These are phyloP conservation scores for Anneissia japonica DNA, from an alignment of 35 echinoderm and acorn worm genomes.

Conservation along the genomic window DNA sequence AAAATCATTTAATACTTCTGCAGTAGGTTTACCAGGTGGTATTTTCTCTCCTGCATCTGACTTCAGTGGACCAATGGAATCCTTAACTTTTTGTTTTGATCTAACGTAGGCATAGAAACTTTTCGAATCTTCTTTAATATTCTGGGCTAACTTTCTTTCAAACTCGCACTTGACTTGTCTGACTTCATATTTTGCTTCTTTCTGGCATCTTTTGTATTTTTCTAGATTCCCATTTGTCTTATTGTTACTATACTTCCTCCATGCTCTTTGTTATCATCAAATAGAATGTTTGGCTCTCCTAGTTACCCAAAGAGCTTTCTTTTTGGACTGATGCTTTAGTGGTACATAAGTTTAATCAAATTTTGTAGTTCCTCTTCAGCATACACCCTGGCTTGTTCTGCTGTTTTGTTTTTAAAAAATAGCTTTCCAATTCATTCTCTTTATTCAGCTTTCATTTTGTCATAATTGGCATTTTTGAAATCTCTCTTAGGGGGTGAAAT, in stretches of 20 bases:
- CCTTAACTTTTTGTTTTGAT: conserved; percentile 44
- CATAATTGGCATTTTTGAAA: conserved; percentile 32
- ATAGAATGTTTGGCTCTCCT: conserved; percentile 2
- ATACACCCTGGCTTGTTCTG: not conserved
- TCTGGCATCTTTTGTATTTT: conserved; percentile 14
- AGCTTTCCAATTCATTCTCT: not conserved
- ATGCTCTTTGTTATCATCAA: conserved; percentile 6
- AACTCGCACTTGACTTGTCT: conserved; percentile 19
- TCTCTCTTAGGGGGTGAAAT: conserved; percentile 31
- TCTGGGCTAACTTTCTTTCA: conserved; percentile 27
- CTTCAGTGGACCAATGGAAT: conserved; percentile 28
- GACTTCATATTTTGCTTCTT: conserved; percentile 9
- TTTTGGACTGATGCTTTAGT: conserved; percentile 13
- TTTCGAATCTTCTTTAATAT: conserved; percentile 43
- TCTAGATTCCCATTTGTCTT: conserved; percentile 12
- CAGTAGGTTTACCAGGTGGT: not conserved
- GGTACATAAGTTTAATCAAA: not conserved
- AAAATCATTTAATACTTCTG: conserved; percentile 2
- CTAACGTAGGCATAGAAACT: conserved; percentile 32
- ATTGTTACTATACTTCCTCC: conserved; percentile 16
- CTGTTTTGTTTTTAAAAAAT: conserved; percentile 1
- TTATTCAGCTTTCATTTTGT: not conserved
- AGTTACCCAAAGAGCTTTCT: conserved; percentile 15
- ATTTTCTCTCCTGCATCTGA: not conserved
- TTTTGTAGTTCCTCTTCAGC: conserved; percentile 1